Conservation (phyloP, 2,113 vertebrate genomes). For the Sturnus vulgaris region DNA sequence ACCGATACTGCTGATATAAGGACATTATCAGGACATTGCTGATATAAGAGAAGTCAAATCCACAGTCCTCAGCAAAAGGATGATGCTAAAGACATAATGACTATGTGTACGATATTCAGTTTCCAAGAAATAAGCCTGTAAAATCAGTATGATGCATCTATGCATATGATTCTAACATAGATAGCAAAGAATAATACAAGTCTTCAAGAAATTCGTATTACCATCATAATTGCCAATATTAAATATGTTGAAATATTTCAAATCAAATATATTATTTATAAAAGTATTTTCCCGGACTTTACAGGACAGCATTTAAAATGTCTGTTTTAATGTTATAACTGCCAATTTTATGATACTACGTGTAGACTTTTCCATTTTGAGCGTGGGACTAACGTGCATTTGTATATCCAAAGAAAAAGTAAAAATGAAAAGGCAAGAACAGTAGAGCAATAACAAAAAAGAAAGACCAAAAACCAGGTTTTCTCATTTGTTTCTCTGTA, state of each 20-base stretch:
- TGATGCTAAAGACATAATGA: not conserved
- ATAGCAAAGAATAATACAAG: not conserved
- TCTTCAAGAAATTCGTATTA: not conserved
- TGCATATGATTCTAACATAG: not conserved
- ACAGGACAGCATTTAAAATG: not conserved
- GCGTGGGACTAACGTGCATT: not conserved
- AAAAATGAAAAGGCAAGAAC: not conserved
- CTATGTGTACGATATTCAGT: not conserved
- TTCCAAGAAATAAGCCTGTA: not conserved
- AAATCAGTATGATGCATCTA: not conserved
- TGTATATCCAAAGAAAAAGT: not conserved
- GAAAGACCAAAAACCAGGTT: fast-evolving
- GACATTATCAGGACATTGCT: not conserved
- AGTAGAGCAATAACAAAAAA: not conserved
- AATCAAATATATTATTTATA: not conserved
- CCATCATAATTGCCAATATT: not conserved
- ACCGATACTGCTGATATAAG: not conserved
- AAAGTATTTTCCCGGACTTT: not conserved
- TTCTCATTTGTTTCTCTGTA: not conserved
- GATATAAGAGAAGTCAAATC: not conserved
- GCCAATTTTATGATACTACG: not conserved
- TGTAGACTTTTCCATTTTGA: not conserved
- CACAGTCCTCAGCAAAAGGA: not conserved
- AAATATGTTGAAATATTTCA: not conserved
- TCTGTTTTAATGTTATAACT: not conserved